phyloP scores from a whole-genome alignment of 2,888 invertebrate genomes.

The Buathra laborator region DNA sequence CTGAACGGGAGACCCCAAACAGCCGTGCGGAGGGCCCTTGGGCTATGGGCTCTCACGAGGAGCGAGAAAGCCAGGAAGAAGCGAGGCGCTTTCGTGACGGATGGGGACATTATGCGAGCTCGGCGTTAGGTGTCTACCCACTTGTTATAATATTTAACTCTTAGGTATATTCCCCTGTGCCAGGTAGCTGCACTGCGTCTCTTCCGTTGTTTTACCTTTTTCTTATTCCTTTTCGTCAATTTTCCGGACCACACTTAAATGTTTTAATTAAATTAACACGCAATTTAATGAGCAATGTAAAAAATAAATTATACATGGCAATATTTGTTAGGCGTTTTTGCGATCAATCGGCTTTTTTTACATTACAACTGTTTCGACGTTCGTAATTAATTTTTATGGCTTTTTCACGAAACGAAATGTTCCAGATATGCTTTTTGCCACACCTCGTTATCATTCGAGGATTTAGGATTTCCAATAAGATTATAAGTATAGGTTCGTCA shows the following conservation, averaged over 20 bases:
- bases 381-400: not conserved
- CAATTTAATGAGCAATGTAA: not conserved
- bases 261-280: constrained; percentile 1
- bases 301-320: too few relatives aligned
- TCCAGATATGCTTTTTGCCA: too few relatives aligned
- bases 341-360: too few relatives aligned
- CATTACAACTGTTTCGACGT: too few relatives aligned
- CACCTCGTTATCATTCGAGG: too few relatives aligned
- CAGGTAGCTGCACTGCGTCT: constrained; percentile 48
- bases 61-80: constrained; percentile 60
- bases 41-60: constrained; percentile 22
- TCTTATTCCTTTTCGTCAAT: constrained; percentile 13
- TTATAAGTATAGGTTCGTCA: too few relatives aligned
- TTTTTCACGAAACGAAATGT: too few relatives aligned
- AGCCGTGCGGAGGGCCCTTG: constrained; percentile 36
- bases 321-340: too few relatives aligned
- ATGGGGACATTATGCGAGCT: constrained; percentile 80
- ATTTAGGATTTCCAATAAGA: too few relatives aligned
- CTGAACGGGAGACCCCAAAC: constrained; percentile 44
- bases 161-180: constrained; percentile 53
- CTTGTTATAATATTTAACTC: constrained; percentile 73
- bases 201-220: constrained; percentile 26
- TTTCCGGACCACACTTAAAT: constrained; percentile 1
- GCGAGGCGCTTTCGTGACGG: constrained; percentile 77
- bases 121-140: constrained; percentile 76